Conservation (phyloP, 1,140 invertebrate genomes). For the Chironomus tepperi region DNA sequence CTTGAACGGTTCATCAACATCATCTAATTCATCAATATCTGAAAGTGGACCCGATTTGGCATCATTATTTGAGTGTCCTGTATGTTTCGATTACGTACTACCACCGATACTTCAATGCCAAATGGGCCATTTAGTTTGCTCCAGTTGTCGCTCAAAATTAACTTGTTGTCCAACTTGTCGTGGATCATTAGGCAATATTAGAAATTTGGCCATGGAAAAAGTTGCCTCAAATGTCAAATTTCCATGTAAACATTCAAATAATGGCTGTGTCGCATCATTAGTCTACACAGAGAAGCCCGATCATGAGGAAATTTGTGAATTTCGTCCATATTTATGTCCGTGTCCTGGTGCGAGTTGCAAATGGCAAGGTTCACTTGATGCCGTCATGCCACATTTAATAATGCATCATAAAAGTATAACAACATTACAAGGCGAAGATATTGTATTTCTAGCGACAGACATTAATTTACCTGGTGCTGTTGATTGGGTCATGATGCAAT, state of each 20-base stretch:
- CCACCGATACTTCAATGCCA: conserved; percentile 90
- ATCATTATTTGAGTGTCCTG: conserved; percentile 96
- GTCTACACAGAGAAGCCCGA: conserved; percentile 94
- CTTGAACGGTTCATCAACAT: conserved; percentile 23
- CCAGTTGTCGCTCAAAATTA: conserved; percentile 91
- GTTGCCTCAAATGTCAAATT: conserved; percentile 97
- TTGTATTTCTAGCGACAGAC: conserved; percentile 98
- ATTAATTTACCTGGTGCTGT: conserved; percentile 99
- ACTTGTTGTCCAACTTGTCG: conserved; percentile 96
- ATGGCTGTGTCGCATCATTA: conserved; percentile 87
- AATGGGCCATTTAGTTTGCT: conserved; percentile 84
- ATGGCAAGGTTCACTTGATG: conserved; percentile 92
- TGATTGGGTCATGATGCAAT: conserved; percentile 99
- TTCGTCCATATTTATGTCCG: conserved; percentile 92
- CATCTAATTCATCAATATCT: not conserved
- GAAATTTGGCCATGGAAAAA: conserved; percentile 98
- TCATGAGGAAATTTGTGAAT: conserved; percentile 98
- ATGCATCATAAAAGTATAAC: conserved; percentile 98
- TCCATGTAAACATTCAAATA: conserved; percentile 96
- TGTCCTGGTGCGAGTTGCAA: conserved; percentile 98
- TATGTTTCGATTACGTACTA: conserved; percentile 98
- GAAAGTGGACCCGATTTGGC: conserved; percentile 63
- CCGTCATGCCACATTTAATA: conserved; percentile 95
- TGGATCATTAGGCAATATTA: conserved; percentile 91
- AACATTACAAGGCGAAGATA: conserved; percentile 94